Percentiles rank a stretch among this genome's conserved stretches.
phyloP scores from a whole-genome alignment of 2,113 vertebrate species.

The Lipotes vexillifer region DNA sequence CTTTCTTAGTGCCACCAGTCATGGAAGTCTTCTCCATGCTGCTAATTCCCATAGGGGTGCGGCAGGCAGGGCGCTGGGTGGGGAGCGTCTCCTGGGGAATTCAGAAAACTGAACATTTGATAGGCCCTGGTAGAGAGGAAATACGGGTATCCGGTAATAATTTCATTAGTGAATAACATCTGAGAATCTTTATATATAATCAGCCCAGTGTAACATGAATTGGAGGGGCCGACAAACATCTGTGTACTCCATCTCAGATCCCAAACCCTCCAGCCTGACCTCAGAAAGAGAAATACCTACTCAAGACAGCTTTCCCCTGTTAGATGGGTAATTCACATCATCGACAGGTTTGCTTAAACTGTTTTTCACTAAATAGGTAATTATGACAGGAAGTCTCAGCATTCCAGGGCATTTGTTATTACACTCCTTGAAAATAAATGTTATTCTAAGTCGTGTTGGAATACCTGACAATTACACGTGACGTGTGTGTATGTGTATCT shows the following conservation, averaged over 20 bases:
- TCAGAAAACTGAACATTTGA: background rate
- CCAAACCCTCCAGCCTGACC: background rate
- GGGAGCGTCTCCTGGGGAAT: background rate
- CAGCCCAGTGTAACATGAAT: background rate
- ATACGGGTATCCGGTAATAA: background rate
- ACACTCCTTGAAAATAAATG: background rate
- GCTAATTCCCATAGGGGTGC: background rate
- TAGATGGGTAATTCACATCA: background rate
- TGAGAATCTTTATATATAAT: background rate
- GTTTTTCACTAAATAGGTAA: background rate
- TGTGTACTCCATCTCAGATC: background rate
- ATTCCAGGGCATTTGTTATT: background rate
- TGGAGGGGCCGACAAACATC: background rate
- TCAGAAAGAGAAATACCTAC: background rate
- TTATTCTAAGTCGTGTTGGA: background rate
- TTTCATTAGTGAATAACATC: background rate
- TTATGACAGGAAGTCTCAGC: background rate
- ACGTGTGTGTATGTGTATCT: background rate
- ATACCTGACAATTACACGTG: background rate
- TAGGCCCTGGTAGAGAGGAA: background rate
- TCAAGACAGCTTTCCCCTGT: background rate
- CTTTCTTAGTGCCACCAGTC: background rate
- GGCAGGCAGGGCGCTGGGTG: background rate
- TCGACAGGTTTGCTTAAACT: background rate
- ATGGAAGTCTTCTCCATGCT: background rate